Percentiles rank a stretch among this genome's conserved stretches.
phyloP scores from a whole-genome alignment of 1,140 invertebrate genomes.

The Vanessa tameamea region DNA sequence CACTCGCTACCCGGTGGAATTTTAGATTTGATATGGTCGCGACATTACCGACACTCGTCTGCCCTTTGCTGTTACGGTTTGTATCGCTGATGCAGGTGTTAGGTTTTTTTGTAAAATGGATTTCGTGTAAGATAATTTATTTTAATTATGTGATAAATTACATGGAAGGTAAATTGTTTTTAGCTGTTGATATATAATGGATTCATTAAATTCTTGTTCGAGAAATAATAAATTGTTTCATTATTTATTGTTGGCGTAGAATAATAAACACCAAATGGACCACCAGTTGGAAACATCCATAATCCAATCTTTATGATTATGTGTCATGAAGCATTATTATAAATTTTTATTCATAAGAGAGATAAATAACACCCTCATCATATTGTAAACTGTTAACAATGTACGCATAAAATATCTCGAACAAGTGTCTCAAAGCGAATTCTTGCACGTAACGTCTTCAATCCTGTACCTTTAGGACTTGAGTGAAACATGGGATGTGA shows the following conservation, averaged over 20 bases:
- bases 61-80: constrained; percentile 32
- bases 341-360: neutral
- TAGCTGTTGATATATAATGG: neutral
- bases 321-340: neutral
- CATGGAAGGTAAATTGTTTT: neutral
- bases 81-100: constrained; percentile 26
- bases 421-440: constrained; percentile 33
- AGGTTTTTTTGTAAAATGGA: constrained; percentile 12
- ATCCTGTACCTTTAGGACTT: constrained; percentile 32
- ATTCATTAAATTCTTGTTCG: neutral
- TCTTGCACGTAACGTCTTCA: constrained; percentile 45
- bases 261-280: no score
- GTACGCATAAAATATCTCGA: constrained; percentile 27
- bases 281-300: no score
- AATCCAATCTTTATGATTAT: no score
- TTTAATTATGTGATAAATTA: constrained; percentile 2
- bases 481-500: constrained; percentile 47
- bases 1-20: constrained; percentile 61
- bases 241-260: no score
- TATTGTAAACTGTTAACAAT: constrained; percentile 22
- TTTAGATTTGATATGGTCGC: constrained; percentile 73
- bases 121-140: constrained; percentile 7
- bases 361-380: constrained; percentile 11
- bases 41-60: constrained; percentile 43
- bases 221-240: no score